These are phyloP conservation scores for Apocheima hispidaria DNA, from an alignment of 2,888 invertebrate genomes.

Conservation along the genomic window DNA sequence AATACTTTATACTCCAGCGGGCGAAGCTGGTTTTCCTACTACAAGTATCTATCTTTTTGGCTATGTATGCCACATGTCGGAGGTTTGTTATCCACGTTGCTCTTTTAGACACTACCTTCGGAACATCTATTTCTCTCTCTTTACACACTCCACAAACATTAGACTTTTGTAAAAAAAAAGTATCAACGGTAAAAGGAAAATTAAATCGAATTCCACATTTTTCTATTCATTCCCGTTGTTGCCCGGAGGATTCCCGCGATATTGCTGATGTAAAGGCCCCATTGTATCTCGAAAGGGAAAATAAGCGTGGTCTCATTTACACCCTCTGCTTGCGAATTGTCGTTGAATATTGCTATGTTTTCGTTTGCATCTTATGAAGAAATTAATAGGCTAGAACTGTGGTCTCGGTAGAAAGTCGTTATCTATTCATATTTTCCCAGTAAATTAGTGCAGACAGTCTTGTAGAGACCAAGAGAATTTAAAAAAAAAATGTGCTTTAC, in stretches of 20 bases:
- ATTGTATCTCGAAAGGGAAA: constrained; percentile 58
- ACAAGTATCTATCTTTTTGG: no score
- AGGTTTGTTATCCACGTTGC: no score
- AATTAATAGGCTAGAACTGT: not conserved
- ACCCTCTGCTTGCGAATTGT: constrained; percentile 64
- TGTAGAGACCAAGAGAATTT: no score
- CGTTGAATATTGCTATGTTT: constrained; percentile 59
- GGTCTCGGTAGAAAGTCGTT: not conserved
- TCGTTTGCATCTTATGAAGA: constrained; percentile 35
- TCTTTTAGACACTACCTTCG: no score
- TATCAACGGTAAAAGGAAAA: constrained; percentile 60
- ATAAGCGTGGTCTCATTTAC: constrained; percentile 62
- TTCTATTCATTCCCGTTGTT: constrained; percentile 59
- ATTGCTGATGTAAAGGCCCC: constrained; percentile 56
- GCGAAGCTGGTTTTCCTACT: no score
- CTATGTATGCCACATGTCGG: no score
- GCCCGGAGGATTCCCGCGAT: constrained; percentile 49
- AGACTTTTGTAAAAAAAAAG: no score
- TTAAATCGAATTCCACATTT: constrained; percentile 70
- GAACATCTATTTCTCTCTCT: not conserved
- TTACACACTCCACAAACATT: not conserved
- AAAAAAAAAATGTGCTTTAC: no score
- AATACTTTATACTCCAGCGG: no score
- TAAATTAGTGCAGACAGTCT: no score
- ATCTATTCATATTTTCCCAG: no score